phyloP scores from a whole-genome alignment of 2,888 invertebrate genomes.

The Xestia ashworthii region DNA sequence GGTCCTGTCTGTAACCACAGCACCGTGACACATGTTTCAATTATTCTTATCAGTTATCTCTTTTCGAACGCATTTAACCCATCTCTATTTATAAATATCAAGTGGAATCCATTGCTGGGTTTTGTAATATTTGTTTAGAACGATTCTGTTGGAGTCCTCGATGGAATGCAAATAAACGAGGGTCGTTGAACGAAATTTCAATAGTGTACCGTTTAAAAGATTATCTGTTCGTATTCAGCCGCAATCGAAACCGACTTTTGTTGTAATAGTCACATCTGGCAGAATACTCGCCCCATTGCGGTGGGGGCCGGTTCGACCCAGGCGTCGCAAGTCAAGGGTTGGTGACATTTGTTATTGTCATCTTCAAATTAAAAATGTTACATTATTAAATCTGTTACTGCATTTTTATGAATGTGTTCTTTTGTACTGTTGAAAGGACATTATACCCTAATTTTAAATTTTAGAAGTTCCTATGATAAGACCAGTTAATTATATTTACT shows the following conservation, averaged over 20 bases:
- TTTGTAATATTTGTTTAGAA: conserved; percentile 19
- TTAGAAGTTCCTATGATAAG: not conserved
- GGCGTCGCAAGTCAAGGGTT: conserved; percentile 70
- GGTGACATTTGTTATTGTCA: conserved; percentile 61
- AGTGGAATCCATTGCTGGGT: conserved; percentile 55
- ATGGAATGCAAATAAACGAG: conserved; percentile 63
- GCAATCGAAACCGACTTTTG: conserved; percentile 86
- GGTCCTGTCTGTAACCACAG: conserved; percentile 69
- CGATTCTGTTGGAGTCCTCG: conserved; percentile 26
- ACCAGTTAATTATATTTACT: too few relatives aligned
- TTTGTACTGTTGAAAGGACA: not conserved
- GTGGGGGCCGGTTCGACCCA: conserved; percentile 49
- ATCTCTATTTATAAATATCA: conserved; percentile 63
- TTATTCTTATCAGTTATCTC: conserved; percentile 85
- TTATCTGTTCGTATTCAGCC: conserved; percentile 84
- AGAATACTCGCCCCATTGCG: conserved; percentile 71
- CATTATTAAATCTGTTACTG: conserved; percentile 59
- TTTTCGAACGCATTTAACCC: conserved; percentile 70
- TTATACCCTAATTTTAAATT: not conserved
- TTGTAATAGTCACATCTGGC: conserved; percentile 89
- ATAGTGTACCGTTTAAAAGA: conserved; percentile 78
- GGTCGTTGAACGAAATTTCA: conserved; percentile 72
- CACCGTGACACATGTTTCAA: conserved; percentile 87
- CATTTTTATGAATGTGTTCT: conserved; percentile 34
- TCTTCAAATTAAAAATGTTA: conserved; percentile 63